Percentiles rank a stretch among this genome's conserved stretches.
These are phyloP conservation scores for Nothoprocta pentlandii DNA, from an alignment of 2,113 vertebrate genomes.

Conservation along the genomic window DNA sequence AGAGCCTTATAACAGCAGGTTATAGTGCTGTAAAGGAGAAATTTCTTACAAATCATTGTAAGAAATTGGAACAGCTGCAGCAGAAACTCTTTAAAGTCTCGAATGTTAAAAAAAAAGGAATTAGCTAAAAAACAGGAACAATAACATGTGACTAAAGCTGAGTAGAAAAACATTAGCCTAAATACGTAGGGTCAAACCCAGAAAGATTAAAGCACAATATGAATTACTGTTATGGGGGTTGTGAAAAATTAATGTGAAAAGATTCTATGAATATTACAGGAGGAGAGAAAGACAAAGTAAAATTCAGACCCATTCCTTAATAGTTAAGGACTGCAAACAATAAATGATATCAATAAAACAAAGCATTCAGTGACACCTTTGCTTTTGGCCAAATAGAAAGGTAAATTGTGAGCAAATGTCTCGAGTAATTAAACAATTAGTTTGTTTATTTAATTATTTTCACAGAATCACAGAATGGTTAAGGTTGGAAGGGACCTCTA, in stretches of 20 bases:
- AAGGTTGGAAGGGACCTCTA: no score
- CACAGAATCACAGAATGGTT: background rate
- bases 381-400: background rate
- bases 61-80: background rate
- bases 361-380: background rate
- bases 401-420: background rate
- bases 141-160: background rate
- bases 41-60: background rate
- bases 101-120: background rate
- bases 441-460: background rate
- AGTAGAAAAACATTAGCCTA: background rate
- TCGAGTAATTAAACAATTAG: background rate
- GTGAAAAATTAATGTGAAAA: background rate
- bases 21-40: background rate
- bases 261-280: background rate
- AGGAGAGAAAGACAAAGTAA: background rate
- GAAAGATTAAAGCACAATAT: background rate
- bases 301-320: background rate
- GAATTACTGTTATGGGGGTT: background rate
- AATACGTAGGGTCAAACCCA: background rate
- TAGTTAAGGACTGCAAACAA: background rate
- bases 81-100: slow-evolving; percentile 2
- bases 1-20: background rate
- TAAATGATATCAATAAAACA: background rate
- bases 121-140: background rate